Evolutionary conservation across 2,888 invertebrate species (phyloP).

Genomic region (Matsumyia berberina): DNA sequence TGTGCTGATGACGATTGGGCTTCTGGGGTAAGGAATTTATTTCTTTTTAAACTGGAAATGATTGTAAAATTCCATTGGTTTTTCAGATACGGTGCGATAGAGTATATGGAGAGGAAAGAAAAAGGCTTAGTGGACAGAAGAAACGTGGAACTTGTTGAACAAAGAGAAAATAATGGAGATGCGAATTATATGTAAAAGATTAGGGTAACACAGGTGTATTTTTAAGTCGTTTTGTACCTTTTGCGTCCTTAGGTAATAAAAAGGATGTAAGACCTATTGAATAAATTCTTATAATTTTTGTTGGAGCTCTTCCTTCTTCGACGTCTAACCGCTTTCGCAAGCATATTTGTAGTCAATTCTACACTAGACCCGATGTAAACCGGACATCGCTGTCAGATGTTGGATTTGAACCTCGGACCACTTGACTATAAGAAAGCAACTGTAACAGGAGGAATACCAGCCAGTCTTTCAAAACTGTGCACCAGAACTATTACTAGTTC

Average conservation of each 20-base stretch:
- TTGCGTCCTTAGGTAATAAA: not conserved
- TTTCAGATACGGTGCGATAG: slow-evolving; percentile 81
- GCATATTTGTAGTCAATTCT: too few relatives aligned
- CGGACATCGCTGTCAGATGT: too few relatives aligned
- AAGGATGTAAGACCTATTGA: not conserved
- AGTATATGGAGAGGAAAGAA: slow-evolving; percentile 78
- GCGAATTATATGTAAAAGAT: slow-evolving; percentile 11
- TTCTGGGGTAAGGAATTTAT: slow-evolving; percentile 87
- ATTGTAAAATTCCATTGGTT: not conserved
- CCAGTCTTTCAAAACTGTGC: too few relatives aligned
- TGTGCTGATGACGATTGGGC: slow-evolving; percentile 89
- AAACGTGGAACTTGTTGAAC: slow-evolving; percentile 74
- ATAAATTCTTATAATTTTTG: too few relatives aligned
- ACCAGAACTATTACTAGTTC: too few relatives aligned
- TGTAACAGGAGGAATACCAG: too few relatives aligned
- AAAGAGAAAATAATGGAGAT: slow-evolving; percentile 40
- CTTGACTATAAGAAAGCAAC: too few relatives aligned
- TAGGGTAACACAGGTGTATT: not conserved
- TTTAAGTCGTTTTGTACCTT: slow-evolving; percentile 1
- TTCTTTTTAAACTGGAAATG: not conserved
- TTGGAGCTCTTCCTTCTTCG: too few relatives aligned
- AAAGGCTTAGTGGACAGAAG: slow-evolving; percentile 71
- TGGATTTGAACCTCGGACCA: too few relatives aligned
- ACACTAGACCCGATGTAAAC: too few relatives aligned
- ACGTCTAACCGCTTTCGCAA: too few relatives aligned